phyloP scores from a whole-genome alignment of 2,797 vertebrate genomes.

The Diplodus sargus region DNA sequence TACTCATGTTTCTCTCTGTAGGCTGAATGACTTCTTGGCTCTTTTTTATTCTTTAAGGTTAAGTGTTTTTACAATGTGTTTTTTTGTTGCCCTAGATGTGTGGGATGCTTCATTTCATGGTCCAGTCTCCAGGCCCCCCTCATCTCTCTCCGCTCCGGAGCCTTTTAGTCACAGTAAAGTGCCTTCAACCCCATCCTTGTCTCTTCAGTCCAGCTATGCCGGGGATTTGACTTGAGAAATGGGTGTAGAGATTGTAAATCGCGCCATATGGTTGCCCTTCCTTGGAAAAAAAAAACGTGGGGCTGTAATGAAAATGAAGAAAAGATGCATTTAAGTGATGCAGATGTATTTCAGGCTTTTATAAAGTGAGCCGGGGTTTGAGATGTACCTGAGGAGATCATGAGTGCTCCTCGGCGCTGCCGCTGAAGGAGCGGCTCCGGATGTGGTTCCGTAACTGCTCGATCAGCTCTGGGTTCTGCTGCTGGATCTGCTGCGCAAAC shows the following conservation, averaged over 20 bases:
- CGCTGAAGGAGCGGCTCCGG: constrained; percentile 95
- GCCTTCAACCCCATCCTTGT: constrained; percentile 71
- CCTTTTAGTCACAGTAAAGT: constrained; percentile 78
- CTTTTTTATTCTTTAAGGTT: not conserved
- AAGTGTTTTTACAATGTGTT: constrained; percentile 44
- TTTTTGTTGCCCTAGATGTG: constrained; percentile 58
- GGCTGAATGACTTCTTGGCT: constrained; percentile 36
- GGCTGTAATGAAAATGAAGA: constrained; percentile 55
- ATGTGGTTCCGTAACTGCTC: constrained; percentile 98
- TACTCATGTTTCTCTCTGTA: constrained; percentile 33
- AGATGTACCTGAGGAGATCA: constrained; percentile 81
- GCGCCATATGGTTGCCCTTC: constrained; percentile 70
- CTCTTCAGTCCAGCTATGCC: constrained; percentile 77
- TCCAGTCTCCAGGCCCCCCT: constrained; percentile 58
- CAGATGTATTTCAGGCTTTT: rapidly evolving
- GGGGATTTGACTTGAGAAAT: constrained; percentile 80
- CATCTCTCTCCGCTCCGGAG: constrained; percentile 40
- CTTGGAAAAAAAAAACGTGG: constrained; percentile 36
- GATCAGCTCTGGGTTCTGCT: constrained; percentile 98
- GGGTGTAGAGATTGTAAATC: constrained; percentile 83
- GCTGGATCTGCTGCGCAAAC: constrained; percentile 99
- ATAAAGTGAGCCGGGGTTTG: not conserved
- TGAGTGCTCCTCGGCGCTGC: constrained; percentile 95
- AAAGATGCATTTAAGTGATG: constrained; percentile 3
- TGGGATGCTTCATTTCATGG: constrained; percentile 54